Percentiles rank a stretch among this genome's conserved stretches.
Conservation (phyloP, 2,888 invertebrate species). For the Ferrisia virgata region DNA sequence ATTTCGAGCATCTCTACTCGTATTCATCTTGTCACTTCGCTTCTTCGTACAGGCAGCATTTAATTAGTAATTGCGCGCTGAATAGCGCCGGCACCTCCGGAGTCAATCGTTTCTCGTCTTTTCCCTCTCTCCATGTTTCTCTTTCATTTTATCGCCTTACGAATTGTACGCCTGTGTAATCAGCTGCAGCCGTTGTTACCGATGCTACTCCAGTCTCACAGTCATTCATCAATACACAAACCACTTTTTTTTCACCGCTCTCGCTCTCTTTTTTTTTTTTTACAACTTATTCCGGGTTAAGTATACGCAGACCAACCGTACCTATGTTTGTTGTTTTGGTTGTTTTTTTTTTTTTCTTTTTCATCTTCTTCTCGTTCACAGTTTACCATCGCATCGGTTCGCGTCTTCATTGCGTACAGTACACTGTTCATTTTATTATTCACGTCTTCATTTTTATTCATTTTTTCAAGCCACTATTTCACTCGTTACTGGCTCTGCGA, state of each 20-base stretch:
- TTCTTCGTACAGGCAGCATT: background rate
- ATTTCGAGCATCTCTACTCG: background rate
- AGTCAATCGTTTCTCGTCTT: constrained; percentile 16
- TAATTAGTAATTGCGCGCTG: background rate
- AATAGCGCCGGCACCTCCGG: background rate
- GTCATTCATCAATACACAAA: background rate
- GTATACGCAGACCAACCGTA: too few species aligned
- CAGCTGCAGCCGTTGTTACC: background rate
- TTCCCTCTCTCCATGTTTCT: background rate
- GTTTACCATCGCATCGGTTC: background rate
- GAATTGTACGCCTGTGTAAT: background rate
- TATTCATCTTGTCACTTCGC: background rate
- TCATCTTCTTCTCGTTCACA: background rate
- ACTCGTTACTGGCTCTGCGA: background rate
- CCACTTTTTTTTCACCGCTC: background rate
- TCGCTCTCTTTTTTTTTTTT: background rate
- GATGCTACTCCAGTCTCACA: background rate
- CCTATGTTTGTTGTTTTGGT: background rate
- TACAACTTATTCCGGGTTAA: background rate
- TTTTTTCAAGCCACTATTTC: background rate
- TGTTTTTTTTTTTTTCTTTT: background rate
- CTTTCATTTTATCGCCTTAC: background rate
- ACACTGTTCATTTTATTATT: background rate
- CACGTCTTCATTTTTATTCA: background rate
- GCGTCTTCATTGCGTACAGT: background rate